Conservation (phyloP, 2,797 vertebrate species). For the Pteropus rufus region DNA sequence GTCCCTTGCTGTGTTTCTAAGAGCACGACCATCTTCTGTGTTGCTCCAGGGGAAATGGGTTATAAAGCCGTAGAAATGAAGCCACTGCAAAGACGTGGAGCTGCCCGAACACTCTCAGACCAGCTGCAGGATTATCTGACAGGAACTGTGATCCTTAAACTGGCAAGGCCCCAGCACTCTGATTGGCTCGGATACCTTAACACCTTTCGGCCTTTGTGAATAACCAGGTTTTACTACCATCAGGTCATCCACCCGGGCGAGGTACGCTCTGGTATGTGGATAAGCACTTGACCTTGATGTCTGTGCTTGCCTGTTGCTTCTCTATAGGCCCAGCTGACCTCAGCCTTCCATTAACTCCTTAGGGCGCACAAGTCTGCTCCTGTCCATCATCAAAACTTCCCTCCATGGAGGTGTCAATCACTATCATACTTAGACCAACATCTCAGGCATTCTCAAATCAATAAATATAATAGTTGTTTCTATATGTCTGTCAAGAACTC, state of each 20-base stretch:
- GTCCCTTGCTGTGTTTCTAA: background rate
- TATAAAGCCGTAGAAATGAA: background rate
- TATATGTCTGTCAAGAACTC: background rate
- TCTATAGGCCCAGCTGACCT: background rate
- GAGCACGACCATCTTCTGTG: background rate
- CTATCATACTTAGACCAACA: background rate
- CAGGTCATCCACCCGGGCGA: background rate
- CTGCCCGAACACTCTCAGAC: background rate
- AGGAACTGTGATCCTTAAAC: background rate
- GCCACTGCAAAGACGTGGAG: background rate
- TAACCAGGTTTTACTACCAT: background rate
- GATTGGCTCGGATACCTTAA: background rate
- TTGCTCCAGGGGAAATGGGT: background rate
- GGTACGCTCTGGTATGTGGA: background rate
- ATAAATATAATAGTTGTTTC: background rate
- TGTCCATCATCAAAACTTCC: background rate
- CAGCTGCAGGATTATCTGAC: background rate
- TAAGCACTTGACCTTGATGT: background rate
- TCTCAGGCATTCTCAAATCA: background rate
- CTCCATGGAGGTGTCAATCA: background rate
- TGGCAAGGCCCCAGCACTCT: background rate
- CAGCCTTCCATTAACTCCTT: background rate
- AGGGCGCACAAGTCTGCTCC: background rate
- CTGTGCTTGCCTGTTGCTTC: background rate
- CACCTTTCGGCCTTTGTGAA: background rate